These are phyloP conservation scores for Lymantria dispar DNA, from an alignment of 2,888 invertebrate genomes.

Conservation along the genomic window DNA sequence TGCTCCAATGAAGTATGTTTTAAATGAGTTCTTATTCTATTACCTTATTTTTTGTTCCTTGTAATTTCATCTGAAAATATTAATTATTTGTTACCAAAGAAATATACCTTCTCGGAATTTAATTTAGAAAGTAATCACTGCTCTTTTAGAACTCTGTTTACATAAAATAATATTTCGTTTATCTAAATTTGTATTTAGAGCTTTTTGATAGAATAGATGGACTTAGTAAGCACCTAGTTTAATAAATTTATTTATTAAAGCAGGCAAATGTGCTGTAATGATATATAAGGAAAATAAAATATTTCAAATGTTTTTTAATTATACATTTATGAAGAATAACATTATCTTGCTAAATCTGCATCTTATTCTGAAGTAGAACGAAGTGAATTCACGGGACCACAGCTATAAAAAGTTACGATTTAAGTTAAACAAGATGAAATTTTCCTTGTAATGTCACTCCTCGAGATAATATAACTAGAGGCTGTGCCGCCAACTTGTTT, in stretches of 20 bases:
- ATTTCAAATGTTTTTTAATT: not conserved
- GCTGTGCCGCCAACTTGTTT: slow-evolving; percentile 38
- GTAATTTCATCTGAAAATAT: too few species aligned
- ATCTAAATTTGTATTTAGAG: slow-evolving; percentile 33
- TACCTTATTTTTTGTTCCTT: too few species aligned
- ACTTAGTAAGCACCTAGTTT: slow-evolving; percentile 20
- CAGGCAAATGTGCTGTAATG: too few species aligned
- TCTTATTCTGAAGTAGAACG: slow-evolving; percentile 25
- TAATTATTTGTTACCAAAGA: not conserved
- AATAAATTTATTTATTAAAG: not conserved
- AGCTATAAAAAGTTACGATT: slow-evolving; percentile 56
- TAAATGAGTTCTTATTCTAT: too few species aligned
- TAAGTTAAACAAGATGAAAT: slow-evolving; percentile 59
- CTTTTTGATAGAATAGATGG: slow-evolving; percentile 15
- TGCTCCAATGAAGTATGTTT: too few species aligned
- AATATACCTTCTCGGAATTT: not conserved
- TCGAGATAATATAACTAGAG: slow-evolving; percentile 45
- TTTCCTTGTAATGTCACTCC: slow-evolving; percentile 57
- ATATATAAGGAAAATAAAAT: too few species aligned
- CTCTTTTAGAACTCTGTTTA: slow-evolving; percentile 9
- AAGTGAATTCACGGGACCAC: slow-evolving; percentile 40
- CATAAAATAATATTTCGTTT: slow-evolving; percentile 33
- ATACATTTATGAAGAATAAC: slow-evolving; percentile 17
- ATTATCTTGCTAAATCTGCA: slow-evolving; percentile 21
- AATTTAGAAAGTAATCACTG: not conserved